These are phyloP conservation scores for Papilio glaucus DNA, from an alignment of 1,140 invertebrate species.

Conservation along the genomic window DNA sequence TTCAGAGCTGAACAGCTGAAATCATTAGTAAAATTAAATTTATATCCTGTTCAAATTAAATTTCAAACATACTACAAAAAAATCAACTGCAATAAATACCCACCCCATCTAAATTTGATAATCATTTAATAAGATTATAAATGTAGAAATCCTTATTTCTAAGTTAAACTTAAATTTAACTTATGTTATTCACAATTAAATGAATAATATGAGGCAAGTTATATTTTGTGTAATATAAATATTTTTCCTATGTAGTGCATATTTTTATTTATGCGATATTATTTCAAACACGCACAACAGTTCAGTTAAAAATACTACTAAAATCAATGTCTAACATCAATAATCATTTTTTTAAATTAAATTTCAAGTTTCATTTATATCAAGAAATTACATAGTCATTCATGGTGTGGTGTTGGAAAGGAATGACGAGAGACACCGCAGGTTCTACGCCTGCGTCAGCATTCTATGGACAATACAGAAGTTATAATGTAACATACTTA, in stretches of 20 bases:
- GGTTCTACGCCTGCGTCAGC: conserved; percentile 55
- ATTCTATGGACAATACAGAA: conserved; percentile 62
- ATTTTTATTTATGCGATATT: background rate
- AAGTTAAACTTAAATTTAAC: background rate
- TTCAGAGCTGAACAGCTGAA: conserved; percentile 79
- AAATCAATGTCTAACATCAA: background rate
- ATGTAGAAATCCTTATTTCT: background rate
- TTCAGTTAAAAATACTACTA: background rate
- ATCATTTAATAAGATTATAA: background rate
- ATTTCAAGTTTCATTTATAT: conserved; percentile 27
- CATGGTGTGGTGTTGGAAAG: conserved; percentile 51
- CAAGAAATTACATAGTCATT: conserved; percentile 56
- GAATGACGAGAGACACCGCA: conserved; percentile 56
- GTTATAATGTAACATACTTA: conserved; percentile 33
- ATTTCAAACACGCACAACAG: background rate
- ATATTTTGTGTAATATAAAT: background rate
- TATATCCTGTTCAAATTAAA: conserved; percentile 34
- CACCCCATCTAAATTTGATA: background rate
- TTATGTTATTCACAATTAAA: background rate
- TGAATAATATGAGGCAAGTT: background rate
- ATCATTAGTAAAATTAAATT: conserved; percentile 36
- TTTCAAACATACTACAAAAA: conserved; percentile 8
- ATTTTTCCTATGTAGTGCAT: too few species aligned
- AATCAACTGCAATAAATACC: background rate
- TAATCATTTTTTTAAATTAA: background rate